These are phyloP conservation scores for Archivesica marissinica DNA, from an alignment of 1,140 invertebrate species.

Conservation along the genomic window DNA sequence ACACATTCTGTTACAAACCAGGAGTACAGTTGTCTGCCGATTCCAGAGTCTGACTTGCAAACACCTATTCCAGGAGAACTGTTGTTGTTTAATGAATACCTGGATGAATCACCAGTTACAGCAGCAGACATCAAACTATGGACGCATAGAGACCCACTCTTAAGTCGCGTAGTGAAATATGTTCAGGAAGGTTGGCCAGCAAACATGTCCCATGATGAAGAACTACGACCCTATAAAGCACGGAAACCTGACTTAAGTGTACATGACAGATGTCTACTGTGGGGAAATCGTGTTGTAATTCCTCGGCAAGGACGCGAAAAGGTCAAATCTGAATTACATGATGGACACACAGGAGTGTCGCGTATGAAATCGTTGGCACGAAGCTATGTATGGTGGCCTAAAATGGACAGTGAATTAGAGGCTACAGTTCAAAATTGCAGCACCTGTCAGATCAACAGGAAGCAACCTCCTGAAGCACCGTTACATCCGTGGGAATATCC, in stretches of 20 bases:
- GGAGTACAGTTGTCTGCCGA: slow-evolving; percentile 39
- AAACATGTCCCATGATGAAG: not conserved
- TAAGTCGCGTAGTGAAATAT: slow-evolving; percentile 21
- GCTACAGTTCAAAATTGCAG: not conserved
- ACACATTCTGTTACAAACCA: slow-evolving; percentile 70
- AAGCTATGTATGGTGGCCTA: slow-evolving; percentile 65
- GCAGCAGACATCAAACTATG: slow-evolving; percentile 9
- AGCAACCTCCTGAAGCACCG: not conserved
- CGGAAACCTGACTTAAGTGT: slow-evolving; percentile 12
- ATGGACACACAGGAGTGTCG: slow-evolving; percentile 57
- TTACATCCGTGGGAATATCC: not conserved
- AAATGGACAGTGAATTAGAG: not conserved
- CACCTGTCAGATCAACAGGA: not conserved
- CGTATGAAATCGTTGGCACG: slow-evolving; percentile 57
- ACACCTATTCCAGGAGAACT: not conserved
- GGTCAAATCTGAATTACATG: slow-evolving; percentile 50
- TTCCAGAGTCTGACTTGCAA: not conserved
- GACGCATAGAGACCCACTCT: slow-evolving; percentile 45
- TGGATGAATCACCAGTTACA: slow-evolving; percentile 48
- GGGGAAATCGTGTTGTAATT: slow-evolving; percentile 48
- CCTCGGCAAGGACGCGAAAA: slow-evolving; percentile 5
- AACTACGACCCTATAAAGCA: slow-evolving; percentile 36
- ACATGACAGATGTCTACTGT: slow-evolving; percentile 50
- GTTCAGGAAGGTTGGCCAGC: slow-evolving; percentile 45
- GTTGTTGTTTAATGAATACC: slow-evolving; percentile 29